Evolutionary conservation across 2,797 vertebrate species (phyloP), one percentile per base, ranked within the genome.

Genomic region (Phrynocephalus guinanensis): DNA sequence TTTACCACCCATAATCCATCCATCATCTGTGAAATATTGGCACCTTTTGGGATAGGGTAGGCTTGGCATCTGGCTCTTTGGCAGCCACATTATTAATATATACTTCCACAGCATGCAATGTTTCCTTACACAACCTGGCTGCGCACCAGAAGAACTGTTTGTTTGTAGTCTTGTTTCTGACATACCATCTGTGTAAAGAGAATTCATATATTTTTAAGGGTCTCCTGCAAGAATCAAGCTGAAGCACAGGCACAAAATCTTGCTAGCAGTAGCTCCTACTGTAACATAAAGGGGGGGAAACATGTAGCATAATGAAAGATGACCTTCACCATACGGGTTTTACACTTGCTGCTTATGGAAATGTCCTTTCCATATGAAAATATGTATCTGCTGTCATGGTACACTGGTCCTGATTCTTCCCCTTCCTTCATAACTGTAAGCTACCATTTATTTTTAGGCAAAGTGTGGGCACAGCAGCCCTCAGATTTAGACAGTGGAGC

Each of bases 131-230:
- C 24, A 84, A 9, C 15, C 8, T 0, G 22, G 44, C 68, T 89
- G 83, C 3, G 0, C 5, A 0, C 22, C 38, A 86, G 52, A 6
- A 77, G 0, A 0, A 5, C 60, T 52, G 5, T 20, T 89, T 82
- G 22, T 26, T 72, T 70, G 48, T 68, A 7, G 22, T 78, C 76
- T 66, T 79, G 22, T 70, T 77, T 87, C 15, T 70, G 11, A 38
- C 0, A 0, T 0, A 0, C 86, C 77, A 86, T 9, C 70, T 24
- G 82, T 79, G 82, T 82, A 38, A 78, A 71, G 38, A 70, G 9
- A 33, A 1, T 1, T 84, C 24, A 26, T 75, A 38, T 5, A 33
- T 90, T 24, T 68, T 71, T 24, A 4, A 18, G 24, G 13, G 2
- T 22, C 79, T 81, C 30, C 0, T 2, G 72, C 0, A 0, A 10